These are phyloP conservation scores for Cynocephalus volans DNA, from an alignment of 2,113 vertebrate genomes.

Conservation along the genomic window DNA sequence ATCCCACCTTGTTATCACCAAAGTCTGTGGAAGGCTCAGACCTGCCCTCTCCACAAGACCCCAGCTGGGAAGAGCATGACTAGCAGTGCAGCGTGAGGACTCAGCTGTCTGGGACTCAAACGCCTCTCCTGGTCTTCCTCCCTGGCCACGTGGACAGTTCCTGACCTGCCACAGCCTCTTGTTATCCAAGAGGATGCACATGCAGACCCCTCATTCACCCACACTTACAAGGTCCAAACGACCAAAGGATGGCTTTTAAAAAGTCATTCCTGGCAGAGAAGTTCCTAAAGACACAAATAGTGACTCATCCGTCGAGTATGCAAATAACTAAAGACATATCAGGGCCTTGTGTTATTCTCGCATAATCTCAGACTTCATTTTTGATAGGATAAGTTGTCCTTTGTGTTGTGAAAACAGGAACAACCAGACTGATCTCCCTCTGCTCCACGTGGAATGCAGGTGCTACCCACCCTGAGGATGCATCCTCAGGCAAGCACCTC, in stretches of 20 bases:
- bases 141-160: fast-evolving
- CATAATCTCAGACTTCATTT: background rate
- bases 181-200: fast-evolving
- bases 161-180: too few species aligned
- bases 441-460: too few species aligned
- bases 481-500: background rate
- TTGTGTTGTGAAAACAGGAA: background rate
- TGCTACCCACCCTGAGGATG: background rate
- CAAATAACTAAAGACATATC: fast-evolving
- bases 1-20: fast-evolving
- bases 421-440: background rate
- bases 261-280: background rate
- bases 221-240: fast-evolving
- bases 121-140: fast-evolving
- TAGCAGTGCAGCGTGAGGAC: too few species aligned
- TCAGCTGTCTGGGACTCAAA: fast-evolving
- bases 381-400: too few species aligned
- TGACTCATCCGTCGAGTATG: fast-evolving
- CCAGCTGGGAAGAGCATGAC: too few species aligned
- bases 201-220: background rate
- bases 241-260: fast-evolving
- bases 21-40: fast-evolving
- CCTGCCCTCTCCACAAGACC: too few species aligned
- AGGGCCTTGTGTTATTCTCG: background rate
- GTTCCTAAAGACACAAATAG: too few species aligned